Evolutionary conservation across 2,888 invertebrate species (phyloP), one percentile per base, ranked within the genome.

Genomic region (Chirona hameri): DNA sequence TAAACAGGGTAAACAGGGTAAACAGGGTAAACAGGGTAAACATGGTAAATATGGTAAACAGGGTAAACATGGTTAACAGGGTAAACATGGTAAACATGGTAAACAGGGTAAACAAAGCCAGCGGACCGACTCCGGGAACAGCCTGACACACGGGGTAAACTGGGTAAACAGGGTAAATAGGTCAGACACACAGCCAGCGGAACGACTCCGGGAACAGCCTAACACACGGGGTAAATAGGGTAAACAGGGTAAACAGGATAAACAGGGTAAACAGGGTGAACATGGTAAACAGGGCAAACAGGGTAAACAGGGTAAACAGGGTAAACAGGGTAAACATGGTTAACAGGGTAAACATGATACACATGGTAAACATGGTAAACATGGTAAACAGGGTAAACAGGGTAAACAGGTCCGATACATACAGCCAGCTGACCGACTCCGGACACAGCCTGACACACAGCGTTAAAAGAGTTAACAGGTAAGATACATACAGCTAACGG

Each of bases 121-220:
- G 15, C 27, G 31, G 5, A 72, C 72, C 72, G 72, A 27, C 27
- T 27, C 76, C 31, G 4, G 81, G 5, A 15, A 24, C 5, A 21
- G 1, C 57, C 24, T 12, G 46, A 57, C 9, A 29, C n/a, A n/a
- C n/a, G n/a, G n/a, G n/a, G n/a, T n/a, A n/a, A 39, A 39, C 39
- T 5, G 39, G 39, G 7, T 7, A 39, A 39, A 39, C 39, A 21
- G 60, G 24, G 9, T 4, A 60, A 9, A n/a, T 2, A 24, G 52
- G 52, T 4, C 52, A 52, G 12, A 15, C 52, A 52, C 7, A n/a
- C 52, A 80, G 55, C 80, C 80, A 80, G 24, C 80, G 80, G 5
- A 80, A 27, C 27, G 80, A 80, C 80, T 80, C 80, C 15, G 80
- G 81, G 4, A n/a, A 55, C 46, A 60, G 39, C 65, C 65, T 65